Evolutionary conservation across 2,888 invertebrate genomes (phyloP).

Genomic region (Drepana falcataria): DNA sequence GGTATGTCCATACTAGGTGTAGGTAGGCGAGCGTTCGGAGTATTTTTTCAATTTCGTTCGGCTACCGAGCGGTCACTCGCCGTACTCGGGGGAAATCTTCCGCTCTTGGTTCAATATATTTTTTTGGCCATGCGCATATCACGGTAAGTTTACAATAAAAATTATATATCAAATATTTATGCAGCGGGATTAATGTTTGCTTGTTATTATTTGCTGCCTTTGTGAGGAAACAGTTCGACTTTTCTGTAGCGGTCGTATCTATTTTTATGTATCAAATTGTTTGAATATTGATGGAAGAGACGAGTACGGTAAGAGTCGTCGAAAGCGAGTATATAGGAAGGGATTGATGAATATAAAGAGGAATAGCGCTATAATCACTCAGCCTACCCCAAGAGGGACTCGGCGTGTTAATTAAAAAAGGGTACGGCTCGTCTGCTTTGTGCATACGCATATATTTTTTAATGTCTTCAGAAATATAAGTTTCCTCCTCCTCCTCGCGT

Average conservation of each 20-base stretch:
- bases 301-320: too few relatives aligned
- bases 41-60: conserved; percentile 48
- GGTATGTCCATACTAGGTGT: neutral
- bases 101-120: conserved; percentile 57
- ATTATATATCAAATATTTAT: conserved; percentile 28
- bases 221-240: neutral
- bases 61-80: conserved; percentile 50
- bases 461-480: too few relatives aligned
- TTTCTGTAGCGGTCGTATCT: neutral
- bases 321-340: too few relatives aligned
- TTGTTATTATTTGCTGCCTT: conserved; percentile 5
- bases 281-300: too few relatives aligned
- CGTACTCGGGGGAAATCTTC: conserved; percentile 62
- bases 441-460: too few relatives aligned
- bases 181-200: conserved; percentile 14
- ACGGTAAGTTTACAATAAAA: conserved; percentile 48
- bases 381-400: too few relatives aligned
- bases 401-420: too few relatives aligned
- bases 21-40: conserved; percentile 7
- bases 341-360: too few relatives aligned
- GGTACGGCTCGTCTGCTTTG: too few relatives aligned
- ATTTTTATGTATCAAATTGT: too few relatives aligned
- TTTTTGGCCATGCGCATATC: conserved; percentile 42
- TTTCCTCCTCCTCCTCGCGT: too few relatives aligned
- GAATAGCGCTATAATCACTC: too few relatives aligned